A percentile compares a stretch with the other conserved stretches of the same genome.
Evolutionary conservation across 1,140 invertebrate species (phyloP).

Genomic region (Araneus ventricosus): DNA sequence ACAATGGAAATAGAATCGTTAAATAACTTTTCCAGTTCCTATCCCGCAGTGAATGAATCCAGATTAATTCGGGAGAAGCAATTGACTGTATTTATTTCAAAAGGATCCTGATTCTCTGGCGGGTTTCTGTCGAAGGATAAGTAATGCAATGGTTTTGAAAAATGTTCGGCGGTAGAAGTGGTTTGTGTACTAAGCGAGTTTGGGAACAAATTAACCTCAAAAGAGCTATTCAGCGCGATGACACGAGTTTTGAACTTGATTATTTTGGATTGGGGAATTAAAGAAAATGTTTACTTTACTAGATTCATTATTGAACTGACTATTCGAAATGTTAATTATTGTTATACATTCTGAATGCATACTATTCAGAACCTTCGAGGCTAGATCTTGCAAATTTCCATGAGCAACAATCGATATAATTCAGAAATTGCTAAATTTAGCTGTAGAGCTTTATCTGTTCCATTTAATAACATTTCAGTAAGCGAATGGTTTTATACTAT

Average conservation of each 20-base stretch:
- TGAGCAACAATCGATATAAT: no score
- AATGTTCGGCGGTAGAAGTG: not conserved
- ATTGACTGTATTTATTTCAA: not conserved
- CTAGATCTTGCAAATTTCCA: no score
- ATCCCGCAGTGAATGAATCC: not conserved
- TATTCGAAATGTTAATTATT: no score
- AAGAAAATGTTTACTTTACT: not conserved
- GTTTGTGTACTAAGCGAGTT: not conserved
- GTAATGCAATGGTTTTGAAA: not conserved
- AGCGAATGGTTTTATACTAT: no score
- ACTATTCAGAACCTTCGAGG: no score
- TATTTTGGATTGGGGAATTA: not conserved
- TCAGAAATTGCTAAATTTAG: no score
- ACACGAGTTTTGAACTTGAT: not conserved
- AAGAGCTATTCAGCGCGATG: not conserved
- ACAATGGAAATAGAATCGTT: constrained; percentile 9
- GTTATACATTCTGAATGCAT: no score
- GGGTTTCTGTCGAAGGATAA: not conserved
- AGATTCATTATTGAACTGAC: not conserved
- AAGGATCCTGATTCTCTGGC: not conserved
- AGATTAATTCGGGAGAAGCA: not conserved
- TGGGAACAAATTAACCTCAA: not conserved
- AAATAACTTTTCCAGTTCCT: not conserved
- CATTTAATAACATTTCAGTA: no score
- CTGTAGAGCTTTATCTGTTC: no score